Evolutionary conservation across 2,888 invertebrate species (phyloP).

Genomic region (Lysandra coridon): DNA sequence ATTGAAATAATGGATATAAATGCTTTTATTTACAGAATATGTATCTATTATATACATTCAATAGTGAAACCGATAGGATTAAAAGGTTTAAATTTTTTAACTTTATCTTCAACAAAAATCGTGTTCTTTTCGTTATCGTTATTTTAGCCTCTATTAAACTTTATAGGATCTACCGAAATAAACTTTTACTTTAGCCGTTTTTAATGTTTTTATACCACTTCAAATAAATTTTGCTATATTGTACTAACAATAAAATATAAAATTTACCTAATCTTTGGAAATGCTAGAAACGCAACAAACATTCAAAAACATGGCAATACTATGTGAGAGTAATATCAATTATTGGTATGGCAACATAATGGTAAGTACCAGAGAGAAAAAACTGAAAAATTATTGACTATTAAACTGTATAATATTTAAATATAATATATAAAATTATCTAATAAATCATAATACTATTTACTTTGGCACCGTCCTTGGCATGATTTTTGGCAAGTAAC

Average conservation of each 20-base stretch:
- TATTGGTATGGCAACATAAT: background rate
- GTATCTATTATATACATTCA: conserved; percentile 1
- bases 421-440: background rate
- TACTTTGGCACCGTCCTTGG: conserved; percentile 25
- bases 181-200: background rate
- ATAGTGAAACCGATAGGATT: background rate
- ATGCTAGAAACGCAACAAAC: background rate
- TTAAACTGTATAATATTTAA: background rate
- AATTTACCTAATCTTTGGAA: background rate
- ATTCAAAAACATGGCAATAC: background rate
- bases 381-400: background rate
- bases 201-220: background rate
- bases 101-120: too few relatives aligned
- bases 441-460: background rate
- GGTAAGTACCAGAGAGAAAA: background rate
- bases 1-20: background rate
- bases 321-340: background rate
- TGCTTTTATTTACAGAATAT: background rate
- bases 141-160: too few relatives aligned
- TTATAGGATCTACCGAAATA: too few relatives aligned
- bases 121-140: too few relatives aligned
- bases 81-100: background rate
- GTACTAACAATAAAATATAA: background rate
- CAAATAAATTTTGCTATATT: background rate
- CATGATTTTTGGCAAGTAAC: conserved; percentile 16